Evolutionary conservation across 2,113 vertebrate species (phyloP).

Genomic region (Enhydra lutris): DNA sequence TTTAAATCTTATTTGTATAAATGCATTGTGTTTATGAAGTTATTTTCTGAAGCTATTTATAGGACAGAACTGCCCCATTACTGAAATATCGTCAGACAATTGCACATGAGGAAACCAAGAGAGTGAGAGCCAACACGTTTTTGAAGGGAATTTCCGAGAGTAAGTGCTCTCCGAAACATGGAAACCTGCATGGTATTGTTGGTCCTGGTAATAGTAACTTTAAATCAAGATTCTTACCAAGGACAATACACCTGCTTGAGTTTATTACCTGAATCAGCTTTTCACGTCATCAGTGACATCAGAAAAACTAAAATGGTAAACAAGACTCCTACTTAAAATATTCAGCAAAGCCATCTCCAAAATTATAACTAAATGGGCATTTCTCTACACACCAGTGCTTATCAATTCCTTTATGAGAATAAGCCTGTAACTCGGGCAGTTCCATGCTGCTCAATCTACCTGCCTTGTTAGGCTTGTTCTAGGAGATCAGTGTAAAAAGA

Average conservation of each 20-base stretch:
- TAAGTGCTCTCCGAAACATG: not conserved
- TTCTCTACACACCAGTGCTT: not conserved
- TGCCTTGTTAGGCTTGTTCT: not conserved
- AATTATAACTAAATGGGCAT: not conserved
- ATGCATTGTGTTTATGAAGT: not conserved
- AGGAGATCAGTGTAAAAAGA: not conserved
- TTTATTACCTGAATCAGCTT: not conserved
- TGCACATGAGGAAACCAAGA: not conserved
- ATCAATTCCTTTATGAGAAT: not conserved
- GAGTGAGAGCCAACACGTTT: not conserved
- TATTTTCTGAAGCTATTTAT: slow-evolving; percentile 30
- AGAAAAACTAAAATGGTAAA: not conserved
- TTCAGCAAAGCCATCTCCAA: not conserved
- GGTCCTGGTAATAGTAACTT: not conserved
- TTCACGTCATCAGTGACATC: not conserved
- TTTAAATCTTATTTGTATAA: slow-evolving; percentile 23
- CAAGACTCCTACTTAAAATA: slow-evolving; percentile 16
- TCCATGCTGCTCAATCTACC: not conserved
- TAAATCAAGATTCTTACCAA: not conserved
- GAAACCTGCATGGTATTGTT: not conserved
- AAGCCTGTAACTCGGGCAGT: not conserved
- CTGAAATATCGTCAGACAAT: not conserved
- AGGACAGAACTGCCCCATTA: not conserved
- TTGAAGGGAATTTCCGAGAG: not conserved
- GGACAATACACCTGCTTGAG: not conserved